Conservation (phyloP, 1,140 invertebrate species). For the Lepidurus arcticus region DNA sequence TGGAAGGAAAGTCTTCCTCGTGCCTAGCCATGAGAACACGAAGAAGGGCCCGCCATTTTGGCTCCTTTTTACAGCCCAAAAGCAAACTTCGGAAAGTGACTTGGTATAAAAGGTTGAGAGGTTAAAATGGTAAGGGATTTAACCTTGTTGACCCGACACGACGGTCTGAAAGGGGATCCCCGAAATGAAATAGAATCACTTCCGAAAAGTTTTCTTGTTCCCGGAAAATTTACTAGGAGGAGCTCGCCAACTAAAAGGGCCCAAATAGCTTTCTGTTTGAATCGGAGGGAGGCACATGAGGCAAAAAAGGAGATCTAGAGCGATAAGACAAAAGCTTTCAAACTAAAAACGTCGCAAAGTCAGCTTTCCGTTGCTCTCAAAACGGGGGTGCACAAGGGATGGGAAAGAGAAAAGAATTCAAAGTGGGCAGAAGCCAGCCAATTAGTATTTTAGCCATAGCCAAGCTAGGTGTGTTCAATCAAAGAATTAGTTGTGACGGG, state of each 20-base stretch:
- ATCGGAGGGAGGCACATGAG: neutral
- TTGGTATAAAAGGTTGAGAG: neutral
- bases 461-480: slow-evolving; percentile 2
- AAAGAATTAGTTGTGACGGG: neutral
- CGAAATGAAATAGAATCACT: slow-evolving; percentile 6
- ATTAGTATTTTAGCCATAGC: neutral
- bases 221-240: neutral
- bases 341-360: neutral
- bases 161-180: neutral
- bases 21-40: neutral
- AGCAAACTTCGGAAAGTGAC: neutral
- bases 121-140: slow-evolving; percentile 12
- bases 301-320: neutral
- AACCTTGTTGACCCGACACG: slow-evolving; percentile 20
- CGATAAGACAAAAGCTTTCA: slow-evolving; percentile 4
- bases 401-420: neutral
- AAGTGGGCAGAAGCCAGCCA: neutral
- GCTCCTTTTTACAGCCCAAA: neutral
- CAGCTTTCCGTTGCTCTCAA: neutral
- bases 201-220: neutral
- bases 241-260: neutral
- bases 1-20: neutral
- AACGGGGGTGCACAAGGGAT: neutral
- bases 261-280: neutral
- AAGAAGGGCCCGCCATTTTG: neutral